Evolutionary conservation across 2,888 invertebrate genomes (phyloP), one percentile per base, ranked within the genome.

Genomic region (Pollenia griseotomentosa): DNA sequence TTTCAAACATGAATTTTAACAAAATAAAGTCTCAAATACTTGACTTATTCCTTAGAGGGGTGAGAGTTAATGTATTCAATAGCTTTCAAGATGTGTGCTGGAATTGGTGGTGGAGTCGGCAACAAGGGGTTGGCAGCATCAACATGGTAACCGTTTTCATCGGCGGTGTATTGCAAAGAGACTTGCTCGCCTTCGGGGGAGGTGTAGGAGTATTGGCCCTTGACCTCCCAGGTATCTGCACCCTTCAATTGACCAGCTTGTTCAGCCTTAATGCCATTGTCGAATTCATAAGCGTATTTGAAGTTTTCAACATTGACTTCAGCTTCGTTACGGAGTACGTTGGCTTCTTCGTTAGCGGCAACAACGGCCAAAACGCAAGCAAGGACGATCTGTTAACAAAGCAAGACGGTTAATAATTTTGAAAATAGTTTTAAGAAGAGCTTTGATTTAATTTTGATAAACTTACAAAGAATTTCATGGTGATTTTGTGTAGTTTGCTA

Each of bases 41-140:
- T 33, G 33, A 6, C 33, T 59, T 79, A 40, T 59, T 79, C 80
- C 23, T 23, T 3, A 14, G 46, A 0, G 10, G 91, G 90, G 61
- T 92, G 90, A 7, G 77, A 59, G 0, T 11, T 14, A n/a, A 92
- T 92, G 0, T 44, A 92, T 0, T 82, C 89, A 46, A 92, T n/a
- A 12, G 89, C 0, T 10, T 57, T 88, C 5, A 5, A 71, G 80
- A 92, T 92, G 57, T 80, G 57, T 23, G 88, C 91, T 85, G 92
- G 92, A 40, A 90, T 89, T 90, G 92, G 92, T 14, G 86, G 92
- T 12, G 92, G 44, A 10, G 92, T 92, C 33, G 91, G 91, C 77
- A 91, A 89, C 61, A 90, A 83, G 6, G 91, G 91, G 65, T 90
- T 89, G 83, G 92, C 90, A 5, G 55, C 0, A 10, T 89, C 2